Conservation (phyloP, 2,797 vertebrate genomes). For the Thalassophryne amazonica region DNA sequence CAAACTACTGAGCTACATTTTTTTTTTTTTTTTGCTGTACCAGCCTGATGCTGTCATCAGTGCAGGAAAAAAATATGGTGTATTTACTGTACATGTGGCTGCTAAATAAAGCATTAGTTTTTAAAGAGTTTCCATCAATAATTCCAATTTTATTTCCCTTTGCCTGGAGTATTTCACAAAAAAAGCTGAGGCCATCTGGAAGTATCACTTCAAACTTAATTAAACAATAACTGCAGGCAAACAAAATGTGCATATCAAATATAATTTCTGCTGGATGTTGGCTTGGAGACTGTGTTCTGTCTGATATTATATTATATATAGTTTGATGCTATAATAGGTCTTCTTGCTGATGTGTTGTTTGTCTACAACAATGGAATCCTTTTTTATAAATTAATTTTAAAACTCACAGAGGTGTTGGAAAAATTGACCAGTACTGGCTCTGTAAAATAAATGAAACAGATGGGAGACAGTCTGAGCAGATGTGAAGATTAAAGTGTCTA, state of each 20-base stretch:
- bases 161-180: conserved; percentile 25
- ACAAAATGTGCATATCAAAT: conserved; percentile 22
- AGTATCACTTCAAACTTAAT: conserved; percentile 53
- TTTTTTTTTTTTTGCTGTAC: too few species aligned
- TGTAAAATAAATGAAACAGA: conserved; percentile 2
- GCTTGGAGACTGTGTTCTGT: conserved; percentile 9
- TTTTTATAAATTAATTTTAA: conserved; percentile 13
- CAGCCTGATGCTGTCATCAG: too few species aligned
- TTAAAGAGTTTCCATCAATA: conserved; percentile 16
- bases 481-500: neutral
- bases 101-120: conserved; percentile 38
- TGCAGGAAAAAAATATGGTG: neutral
- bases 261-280: conserved; percentile 15
- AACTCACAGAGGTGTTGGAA: neutral
- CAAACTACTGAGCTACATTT: too few species aligned
- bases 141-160: conserved; percentile 15
- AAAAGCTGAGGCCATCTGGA: conserved; percentile 51
- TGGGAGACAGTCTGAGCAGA: conserved; percentile 1
- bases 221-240: conserved; percentile 57
- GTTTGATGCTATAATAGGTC: conserved; percentile 14
- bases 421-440: neutral
- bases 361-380: conserved; percentile 16
- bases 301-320: conserved; percentile 15
- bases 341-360: neutral
- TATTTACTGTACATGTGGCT: conserved; percentile 22